Evolutionary conservation across 1,140 invertebrate genomes (phyloP).

Genomic region (Nylanderia fulva): DNA sequence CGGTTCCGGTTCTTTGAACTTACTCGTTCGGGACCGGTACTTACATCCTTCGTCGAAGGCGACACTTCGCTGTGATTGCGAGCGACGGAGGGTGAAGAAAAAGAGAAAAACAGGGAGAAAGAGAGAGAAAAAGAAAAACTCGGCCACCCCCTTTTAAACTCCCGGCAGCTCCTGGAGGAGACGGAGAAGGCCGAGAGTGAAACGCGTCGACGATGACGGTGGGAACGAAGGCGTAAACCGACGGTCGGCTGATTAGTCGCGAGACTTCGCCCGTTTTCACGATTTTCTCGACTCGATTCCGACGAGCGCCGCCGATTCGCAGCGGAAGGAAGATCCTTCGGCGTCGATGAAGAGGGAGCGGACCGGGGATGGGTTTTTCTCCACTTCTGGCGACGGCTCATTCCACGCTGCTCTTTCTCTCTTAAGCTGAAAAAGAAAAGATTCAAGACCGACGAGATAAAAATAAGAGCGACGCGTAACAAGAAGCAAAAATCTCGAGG

Average conservation of each 20-base stretch:
- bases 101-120: constrained; percentile 21
- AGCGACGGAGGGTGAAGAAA: constrained; percentile 69
- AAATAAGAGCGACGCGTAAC: constrained; percentile 15
- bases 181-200: constrained; percentile 36
- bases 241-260: constrained; percentile 74
- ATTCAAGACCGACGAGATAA: constrained; percentile 16
- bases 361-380: constrained; percentile 27
- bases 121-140: constrained; percentile 53
- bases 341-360: constrained; percentile 36
- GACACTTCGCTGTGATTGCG: constrained; percentile 70
- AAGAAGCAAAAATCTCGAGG: constrained; percentile 32
- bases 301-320: constrained; percentile 61
- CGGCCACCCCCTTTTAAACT: constrained; percentile 65
- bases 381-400: constrained; percentile 22
- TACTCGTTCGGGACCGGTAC: constrained; percentile 70
- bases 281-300: constrained; percentile 52
- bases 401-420: constrained; percentile 36
- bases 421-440: constrained; percentile 15
- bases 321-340: constrained; percentile 35
- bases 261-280: constrained; percentile 64
- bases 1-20: constrained; percentile 70
- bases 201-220: constrained; percentile 34
- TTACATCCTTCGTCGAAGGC: constrained; percentile 67
- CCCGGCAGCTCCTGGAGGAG: constrained; percentile 26
- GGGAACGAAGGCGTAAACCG: constrained; percentile 65